phyloP scores from a whole-genome alignment of 2,797 vertebrate species.

The Pygocentrus nattereri region DNA sequence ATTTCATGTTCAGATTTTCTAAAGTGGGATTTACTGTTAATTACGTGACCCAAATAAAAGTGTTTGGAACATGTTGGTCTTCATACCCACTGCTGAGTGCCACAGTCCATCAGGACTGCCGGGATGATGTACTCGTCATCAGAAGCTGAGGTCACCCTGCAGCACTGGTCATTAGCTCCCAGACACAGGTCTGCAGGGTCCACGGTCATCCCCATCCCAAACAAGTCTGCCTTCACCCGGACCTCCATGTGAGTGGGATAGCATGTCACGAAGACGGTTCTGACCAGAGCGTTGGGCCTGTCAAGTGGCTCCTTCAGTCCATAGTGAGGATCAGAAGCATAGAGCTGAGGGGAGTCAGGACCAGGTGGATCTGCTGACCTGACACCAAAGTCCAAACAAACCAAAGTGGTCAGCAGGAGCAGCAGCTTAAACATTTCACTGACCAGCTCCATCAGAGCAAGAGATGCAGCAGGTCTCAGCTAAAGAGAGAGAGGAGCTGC shows the following conservation, averaged over 20 bases:
- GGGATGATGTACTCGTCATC: constrained; percentile 67
- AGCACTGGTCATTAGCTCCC: constrained; percentile 59
- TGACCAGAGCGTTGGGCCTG: constrained; percentile 47
- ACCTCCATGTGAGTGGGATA: constrained; percentile 71
- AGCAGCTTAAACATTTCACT: background rate
- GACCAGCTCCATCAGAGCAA: background rate
- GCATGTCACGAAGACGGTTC: constrained; percentile 70
- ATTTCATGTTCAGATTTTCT: too few relatives aligned
- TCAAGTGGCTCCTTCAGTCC: background rate
- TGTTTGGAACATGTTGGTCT: too few relatives aligned
- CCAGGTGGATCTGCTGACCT: background rate
- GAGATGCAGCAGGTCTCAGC: background rate
- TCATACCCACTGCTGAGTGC: constrained; percentile 75
- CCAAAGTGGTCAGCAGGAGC: constrained; percentile 8
- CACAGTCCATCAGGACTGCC: constrained; percentile 69
- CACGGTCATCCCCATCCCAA: constrained; percentile 66
- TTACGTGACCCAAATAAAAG: too few relatives aligned
- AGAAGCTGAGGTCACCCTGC: constrained; percentile 58
- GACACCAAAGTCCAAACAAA: background rate
- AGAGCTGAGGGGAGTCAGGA: background rate
- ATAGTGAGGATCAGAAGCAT: background rate
- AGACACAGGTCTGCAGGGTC: constrained; percentile 66
- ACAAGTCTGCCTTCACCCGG: constrained; percentile 71
- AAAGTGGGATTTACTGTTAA: too few relatives aligned
- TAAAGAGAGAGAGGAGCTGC: background rate